These are phyloP conservation scores for Eristalinus aeneus DNA, from an alignment of 2,888 invertebrate species.

Conservation along the genomic window DNA sequence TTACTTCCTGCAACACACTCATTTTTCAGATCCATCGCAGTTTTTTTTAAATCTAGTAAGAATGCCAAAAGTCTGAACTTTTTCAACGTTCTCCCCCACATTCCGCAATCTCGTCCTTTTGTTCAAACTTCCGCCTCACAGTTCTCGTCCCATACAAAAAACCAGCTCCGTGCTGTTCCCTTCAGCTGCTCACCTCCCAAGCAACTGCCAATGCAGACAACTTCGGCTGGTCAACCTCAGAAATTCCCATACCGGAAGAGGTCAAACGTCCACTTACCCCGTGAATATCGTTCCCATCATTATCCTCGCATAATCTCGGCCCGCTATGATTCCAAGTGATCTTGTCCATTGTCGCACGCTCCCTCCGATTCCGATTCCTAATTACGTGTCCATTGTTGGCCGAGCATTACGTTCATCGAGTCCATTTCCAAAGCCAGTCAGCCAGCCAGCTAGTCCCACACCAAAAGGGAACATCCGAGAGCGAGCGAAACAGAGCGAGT, in stretches of 20 bases:
- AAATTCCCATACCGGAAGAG: constrained; percentile 52
- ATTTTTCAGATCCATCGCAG: too few species aligned
- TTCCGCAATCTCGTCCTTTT: background rate
- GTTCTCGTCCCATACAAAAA: background rate
- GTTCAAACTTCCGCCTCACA: background rate
- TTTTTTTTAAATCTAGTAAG: too few species aligned
- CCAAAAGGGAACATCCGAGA: background rate
- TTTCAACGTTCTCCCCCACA: background rate
- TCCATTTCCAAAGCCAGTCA: background rate
- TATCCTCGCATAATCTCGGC: constrained; percentile 65
- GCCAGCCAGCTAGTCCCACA: background rate
- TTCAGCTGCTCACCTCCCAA: background rate
- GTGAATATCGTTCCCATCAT: constrained; percentile 57
- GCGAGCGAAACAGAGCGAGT: background rate
- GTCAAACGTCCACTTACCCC: constrained; percentile 52
- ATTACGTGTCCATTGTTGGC: constrained; percentile 66
- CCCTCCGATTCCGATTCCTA: constrained; percentile 42
- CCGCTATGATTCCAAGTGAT: constrained; percentile 61
- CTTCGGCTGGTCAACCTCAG: constrained; percentile 2
- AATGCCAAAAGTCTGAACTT: too few species aligned
- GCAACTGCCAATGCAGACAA: background rate
- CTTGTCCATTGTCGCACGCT: constrained; percentile 44
- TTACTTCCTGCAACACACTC: too few species aligned
- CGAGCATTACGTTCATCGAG: background rate
- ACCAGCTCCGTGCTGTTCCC: background rate